Evolutionary conservation across 2,888 invertebrate genomes (phyloP).

Genomic region (Yponomeuta plumbellus): DNA sequence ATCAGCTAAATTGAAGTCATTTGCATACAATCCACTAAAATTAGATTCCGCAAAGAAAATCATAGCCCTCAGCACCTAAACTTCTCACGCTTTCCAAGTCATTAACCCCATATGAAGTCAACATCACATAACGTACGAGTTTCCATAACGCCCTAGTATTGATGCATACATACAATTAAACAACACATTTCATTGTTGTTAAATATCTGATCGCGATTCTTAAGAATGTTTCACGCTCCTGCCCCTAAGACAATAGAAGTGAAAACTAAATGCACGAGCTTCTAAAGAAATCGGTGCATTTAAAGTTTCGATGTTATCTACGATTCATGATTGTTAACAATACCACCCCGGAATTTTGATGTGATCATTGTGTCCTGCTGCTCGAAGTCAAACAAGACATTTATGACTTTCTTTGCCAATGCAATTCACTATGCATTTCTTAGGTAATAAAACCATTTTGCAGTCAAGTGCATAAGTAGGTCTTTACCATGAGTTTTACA

Average conservation of each 20-base stretch:
- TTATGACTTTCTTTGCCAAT: background rate
- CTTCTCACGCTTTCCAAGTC: background rate
- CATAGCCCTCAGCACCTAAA: background rate
- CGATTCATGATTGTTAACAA: background rate
- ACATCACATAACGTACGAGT: background rate
- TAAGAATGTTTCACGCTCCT: conserved; percentile 53
- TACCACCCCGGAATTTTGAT: background rate
- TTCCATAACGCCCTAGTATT: background rate
- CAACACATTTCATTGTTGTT: background rate
- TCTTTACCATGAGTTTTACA: too few relatives aligned
- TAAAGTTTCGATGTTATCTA: conserved; percentile 51
- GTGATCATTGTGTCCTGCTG: too few relatives aligned
- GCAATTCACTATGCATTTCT: background rate
- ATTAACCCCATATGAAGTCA: background rate
- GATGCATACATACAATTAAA: conserved; percentile 1
- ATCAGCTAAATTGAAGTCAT: too few relatives aligned
- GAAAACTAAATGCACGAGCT: conserved; percentile 49
- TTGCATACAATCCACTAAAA: too few relatives aligned
- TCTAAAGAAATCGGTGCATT: conserved; percentile 42
- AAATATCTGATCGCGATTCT: conserved; percentile 13
- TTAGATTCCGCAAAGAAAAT: background rate
- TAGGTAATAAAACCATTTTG: too few relatives aligned
- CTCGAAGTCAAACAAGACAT: background rate
- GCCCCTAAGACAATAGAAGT: conserved; percentile 65
- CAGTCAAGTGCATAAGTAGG: too few relatives aligned